Base-by-base conservation (phyloP, 2,797 vertebrate genomes). In the Parauchenoglanis punctatus region DNA sequence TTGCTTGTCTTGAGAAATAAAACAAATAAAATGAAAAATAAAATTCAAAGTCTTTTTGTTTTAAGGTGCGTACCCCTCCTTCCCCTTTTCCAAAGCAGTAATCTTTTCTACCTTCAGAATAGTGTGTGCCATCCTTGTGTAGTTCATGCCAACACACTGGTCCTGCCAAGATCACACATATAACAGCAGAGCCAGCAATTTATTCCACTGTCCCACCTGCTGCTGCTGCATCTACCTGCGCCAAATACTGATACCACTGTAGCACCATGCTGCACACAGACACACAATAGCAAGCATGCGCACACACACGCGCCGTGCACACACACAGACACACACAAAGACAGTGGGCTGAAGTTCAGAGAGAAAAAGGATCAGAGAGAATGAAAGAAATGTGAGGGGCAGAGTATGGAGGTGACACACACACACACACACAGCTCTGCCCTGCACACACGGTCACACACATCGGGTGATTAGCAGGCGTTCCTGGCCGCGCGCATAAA, bases 151-250 rank as follows among this genome's bases (percentile, higher is more conserved):
- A 81, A 85, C 87, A 58, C 52, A 31, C 25, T 31, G 54, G 76
- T 49, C 73, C 56, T 85, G 67, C 87, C 84, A 54, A 82, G 31
- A 67, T 82, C 68, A 83, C 63, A 65, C 65, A 35, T 20, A 59
- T 56, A 52, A 81, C 63, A 56, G 77, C 68, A 67, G 28, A 44
- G 63, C 54, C 23, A 81, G 49, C 58, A 77, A 63, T 85, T 52
- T 85, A 54, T 86, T 54, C 35, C 52, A 70, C 23, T 46, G 54
- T 83, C 77, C 83, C 40, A 81, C 58, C 80, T 61, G 83, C 46
- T 84, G 83, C 72, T 58, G 11, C 17, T 90, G 78, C 44, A 46
- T 73, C 25, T 76, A 59, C 81, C 82, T 67, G 20, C 58, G 81
- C 77, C 81, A 76, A 77, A 59, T 73, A 31, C 73, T 54, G 82